These are phyloP conservation scores for Rhinogobius similis DNA, from an alignment of 2,113 vertebrate genomes.

Conservation along the genomic window DNA sequence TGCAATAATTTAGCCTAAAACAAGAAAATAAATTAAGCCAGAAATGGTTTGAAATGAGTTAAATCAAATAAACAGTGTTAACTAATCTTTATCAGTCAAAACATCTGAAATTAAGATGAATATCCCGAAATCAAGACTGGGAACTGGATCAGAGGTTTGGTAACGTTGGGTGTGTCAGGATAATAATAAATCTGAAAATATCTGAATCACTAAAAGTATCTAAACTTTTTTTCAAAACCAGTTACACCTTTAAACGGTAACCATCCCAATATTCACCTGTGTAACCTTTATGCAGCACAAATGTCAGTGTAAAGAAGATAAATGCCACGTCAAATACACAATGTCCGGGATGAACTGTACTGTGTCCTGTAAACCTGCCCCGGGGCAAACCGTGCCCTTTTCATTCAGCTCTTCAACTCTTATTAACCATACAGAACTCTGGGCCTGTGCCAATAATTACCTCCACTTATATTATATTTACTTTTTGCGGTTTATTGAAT, in stretches of 20 bases:
- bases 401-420: slow-evolving; percentile 25
- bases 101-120: too few species aligned
- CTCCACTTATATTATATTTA: not conserved
- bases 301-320: slow-evolving; percentile 8
- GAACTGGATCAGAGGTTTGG: not conserved
- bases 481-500: not conserved
- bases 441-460: not conserved
- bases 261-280: slow-evolving; percentile 30
- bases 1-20: too few species aligned
- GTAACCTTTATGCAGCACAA: slow-evolving; percentile 18
- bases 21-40: too few species aligned
- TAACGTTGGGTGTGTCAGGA: not conserved
- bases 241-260: not conserved
- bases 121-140: too few species aligned
- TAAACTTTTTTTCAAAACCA: too few species aligned
- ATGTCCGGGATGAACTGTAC: slow-evolving; percentile 25
- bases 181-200: too few species aligned
- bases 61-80: too few species aligned
- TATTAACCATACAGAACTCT: not conserved
- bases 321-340: slow-evolving; percentile 31
- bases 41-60: too few species aligned
- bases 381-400: slow-evolving; percentile 54
- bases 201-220: too few species aligned
- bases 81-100: too few species aligned
- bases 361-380: slow-evolving; percentile 46